Evolutionary conservation across 2,797 vertebrate species (phyloP), one percentile per base, ranked within the genome.

Genomic region (Sebastes kiyomatsui): DNA sequence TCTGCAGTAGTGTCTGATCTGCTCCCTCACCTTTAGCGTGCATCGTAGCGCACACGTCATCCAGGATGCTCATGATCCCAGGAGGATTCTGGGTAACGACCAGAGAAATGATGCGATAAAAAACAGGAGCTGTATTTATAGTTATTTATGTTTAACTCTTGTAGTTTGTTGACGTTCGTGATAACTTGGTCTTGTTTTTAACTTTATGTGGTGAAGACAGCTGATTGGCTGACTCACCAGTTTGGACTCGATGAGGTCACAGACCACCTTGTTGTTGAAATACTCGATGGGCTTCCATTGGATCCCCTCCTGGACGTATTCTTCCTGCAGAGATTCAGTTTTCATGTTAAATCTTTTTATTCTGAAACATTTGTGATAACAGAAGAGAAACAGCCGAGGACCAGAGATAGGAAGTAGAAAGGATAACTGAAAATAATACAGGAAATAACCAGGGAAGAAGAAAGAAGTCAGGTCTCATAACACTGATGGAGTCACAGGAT

Each of bases 241-340:
- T 93, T 97, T 97, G 83, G 95, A 97, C 89, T 97, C 96, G 1
- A 97, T 97, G 80, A 97, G 95, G 90, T 97, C 96, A 86, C 96
- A 97, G 13, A 97, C 96, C 6, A 97, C 86, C 82, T 97, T 97
- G 89, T 97, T 97, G 90, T 97, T 97, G 79, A 97, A 97, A 69
- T 97, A 97, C 1, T 97, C 96, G 0, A 97, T 97, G 11, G 96
- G 93, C 5, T 80, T 95, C 96, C 96, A 97, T 1, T 83, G 87
- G 84, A 97, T 97, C 22, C 96, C 96, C 72, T 97, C 96, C 79
- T 96, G 96, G 5, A 97, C 94, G 2, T 97, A 97, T 52, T 97
- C 96, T 4, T 97, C 96, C 96, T 97, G 88, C 52, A 90, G 6
- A 33, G 20, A 61, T 12, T 58, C 55, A 11, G 23, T 27, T 27